Evolutionary conservation across 2,797 vertebrate species (phyloP).

Genomic region (Miichthys miiuy): DNA sequence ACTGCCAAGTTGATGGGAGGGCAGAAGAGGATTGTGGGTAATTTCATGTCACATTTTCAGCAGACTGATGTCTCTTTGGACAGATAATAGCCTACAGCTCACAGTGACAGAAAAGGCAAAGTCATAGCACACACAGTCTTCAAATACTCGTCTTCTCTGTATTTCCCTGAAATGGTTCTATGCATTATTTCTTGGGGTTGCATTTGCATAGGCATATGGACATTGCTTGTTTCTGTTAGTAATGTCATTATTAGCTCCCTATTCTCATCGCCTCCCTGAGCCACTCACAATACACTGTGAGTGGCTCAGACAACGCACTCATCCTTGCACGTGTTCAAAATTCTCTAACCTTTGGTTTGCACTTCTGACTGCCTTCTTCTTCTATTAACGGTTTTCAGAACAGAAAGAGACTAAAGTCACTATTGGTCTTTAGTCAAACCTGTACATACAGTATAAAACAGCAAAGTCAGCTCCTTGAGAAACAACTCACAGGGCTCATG

Average conservation of each 20-base stretch:
- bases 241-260: conserved; percentile 1
- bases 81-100: conserved; percentile 74
- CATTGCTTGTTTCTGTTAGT: conserved; percentile 37
- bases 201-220: conserved; percentile 47
- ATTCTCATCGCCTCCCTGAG: conserved; percentile 21
- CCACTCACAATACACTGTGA: background rate
- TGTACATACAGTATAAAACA: too few relatives aligned
- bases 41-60: conserved; percentile 79
- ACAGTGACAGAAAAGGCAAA: conserved; percentile 55
- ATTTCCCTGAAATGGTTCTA: conserved; percentile 28
- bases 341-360: too few relatives aligned
- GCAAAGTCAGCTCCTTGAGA: too few relatives aligned
- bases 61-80: conserved; percentile 71
- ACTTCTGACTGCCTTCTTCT: too few relatives aligned
- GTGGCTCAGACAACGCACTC: background rate
- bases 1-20: conserved; percentile 75
- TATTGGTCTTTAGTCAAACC: too few relatives aligned
- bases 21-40: conserved; percentile 75
- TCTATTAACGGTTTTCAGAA: too few relatives aligned
- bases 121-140: conserved; percentile 36
- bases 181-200: conserved; percentile 16
- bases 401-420: too few relatives aligned
- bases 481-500: too few relatives aligned
- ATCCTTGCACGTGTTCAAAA: background rate
- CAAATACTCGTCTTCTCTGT: conserved; percentile 41